Percentiles rank a stretch among this genome's conserved stretches.
phyloP scores from a whole-genome alignment of 2,888 invertebrate genomes.

The Linnaemya tessellans region DNA sequence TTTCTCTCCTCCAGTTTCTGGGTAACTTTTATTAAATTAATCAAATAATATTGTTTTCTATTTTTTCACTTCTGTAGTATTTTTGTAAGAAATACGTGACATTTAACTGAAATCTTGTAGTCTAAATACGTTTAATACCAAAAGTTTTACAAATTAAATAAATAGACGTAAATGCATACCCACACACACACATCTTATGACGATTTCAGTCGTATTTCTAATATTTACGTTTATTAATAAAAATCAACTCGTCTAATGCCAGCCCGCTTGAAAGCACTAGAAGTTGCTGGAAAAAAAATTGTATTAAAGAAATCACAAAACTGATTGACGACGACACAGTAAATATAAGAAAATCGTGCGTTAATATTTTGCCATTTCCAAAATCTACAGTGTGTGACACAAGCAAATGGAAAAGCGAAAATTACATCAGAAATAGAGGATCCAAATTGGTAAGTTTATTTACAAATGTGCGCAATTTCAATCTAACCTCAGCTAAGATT shows the following conservation, averaged over 20 bases:
- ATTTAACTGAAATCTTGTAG: conserved; percentile 64
- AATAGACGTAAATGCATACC: background rate
- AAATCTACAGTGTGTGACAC: conserved; percentile 13
- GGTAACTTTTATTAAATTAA: conserved; percentile 5
- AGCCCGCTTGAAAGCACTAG: background rate
- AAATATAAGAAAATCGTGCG: conserved; percentile 71
- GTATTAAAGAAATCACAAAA: conserved; percentile 66
- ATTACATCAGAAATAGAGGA: too few relatives aligned
- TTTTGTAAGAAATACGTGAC: conserved; percentile 64
- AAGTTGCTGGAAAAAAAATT: background rate
- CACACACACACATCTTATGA: background rate
- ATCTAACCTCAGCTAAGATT: too few relatives aligned
- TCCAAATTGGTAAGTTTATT: too few relatives aligned
- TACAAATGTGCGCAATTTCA: too few relatives aligned
- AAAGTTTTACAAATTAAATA: conserved; percentile 44
- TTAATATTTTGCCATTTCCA: conserved; percentile 60
- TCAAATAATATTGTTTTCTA: conserved; percentile 29
- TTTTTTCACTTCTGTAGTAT: background rate
- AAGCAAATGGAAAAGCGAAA: background rate
- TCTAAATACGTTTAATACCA: conserved; percentile 61
- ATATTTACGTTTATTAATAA: conserved; percentile 71
- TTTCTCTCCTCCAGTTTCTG: background rate
- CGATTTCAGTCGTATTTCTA: conserved; percentile 39
- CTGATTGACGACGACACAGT: conserved; percentile 70
- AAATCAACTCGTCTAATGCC: conserved; percentile 20